phyloP scores from a whole-genome alignment of 1,140 invertebrate genomes.

The Oedothorax gibbosus region DNA sequence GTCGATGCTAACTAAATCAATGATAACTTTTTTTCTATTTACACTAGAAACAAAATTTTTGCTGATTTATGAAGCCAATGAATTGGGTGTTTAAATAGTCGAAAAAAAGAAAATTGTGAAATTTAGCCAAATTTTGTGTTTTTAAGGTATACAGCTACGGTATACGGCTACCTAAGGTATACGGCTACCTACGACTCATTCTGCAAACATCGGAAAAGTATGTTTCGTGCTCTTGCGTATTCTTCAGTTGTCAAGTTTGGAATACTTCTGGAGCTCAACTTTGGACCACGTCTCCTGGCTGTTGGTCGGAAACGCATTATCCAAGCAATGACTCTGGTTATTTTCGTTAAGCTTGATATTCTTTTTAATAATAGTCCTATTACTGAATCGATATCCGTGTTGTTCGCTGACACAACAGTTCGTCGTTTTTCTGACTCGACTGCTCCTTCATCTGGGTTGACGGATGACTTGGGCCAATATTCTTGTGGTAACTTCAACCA shows the following conservation, averaged over 20 bases:
- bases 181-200: conserved; percentile 18
- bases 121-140: too few species aligned
- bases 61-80: too few species aligned
- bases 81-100: too few species aligned
- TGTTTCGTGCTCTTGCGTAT: neutral
- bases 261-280: neutral
- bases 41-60: too few species aligned
- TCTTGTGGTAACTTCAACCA: conserved; percentile 15
- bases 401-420: neutral
- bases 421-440: conserved; percentile 13
- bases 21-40: too few species aligned
- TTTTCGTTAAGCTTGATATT: too few species aligned
- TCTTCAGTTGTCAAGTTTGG: neutral
- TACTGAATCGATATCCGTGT: too few species aligned
- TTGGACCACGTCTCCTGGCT: neutral
- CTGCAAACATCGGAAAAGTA: neutral
- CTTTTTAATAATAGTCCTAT: too few species aligned
- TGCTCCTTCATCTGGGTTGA: conserved; percentile 13
- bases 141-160: too few species aligned
- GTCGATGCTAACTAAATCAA: too few species aligned
- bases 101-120: too few species aligned
- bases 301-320: neutral
- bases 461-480: conserved; percentile 10
- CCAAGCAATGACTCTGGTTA: neutral
- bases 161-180: too few species aligned